Evolutionary conservation across 2,113 vertebrate genomes (phyloP).

Genomic region (Empidonax traillii): DNA sequence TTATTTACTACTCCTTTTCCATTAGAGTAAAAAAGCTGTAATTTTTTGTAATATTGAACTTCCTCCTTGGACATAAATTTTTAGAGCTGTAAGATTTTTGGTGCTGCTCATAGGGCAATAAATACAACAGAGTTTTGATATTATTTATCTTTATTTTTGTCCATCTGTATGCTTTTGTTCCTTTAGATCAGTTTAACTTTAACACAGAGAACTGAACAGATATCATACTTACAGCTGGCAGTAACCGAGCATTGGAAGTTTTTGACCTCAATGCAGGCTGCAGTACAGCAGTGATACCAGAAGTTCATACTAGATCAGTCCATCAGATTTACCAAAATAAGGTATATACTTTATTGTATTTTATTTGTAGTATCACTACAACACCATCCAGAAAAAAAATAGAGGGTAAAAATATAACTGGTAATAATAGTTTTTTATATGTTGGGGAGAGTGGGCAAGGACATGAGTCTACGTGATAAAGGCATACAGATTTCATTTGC

Average conservation of each 20-base stretch:
- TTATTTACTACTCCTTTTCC: not conserved
- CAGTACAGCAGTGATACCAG: slow-evolving; percentile 72
- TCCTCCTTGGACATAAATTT: not conserved
- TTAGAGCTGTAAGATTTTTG: not conserved
- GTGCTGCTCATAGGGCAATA: not conserved
- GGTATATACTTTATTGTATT: slow-evolving; percentile 57
- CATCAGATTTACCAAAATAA: slow-evolving; percentile 89
- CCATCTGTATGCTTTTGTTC: not conserved
- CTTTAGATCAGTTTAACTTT: slow-evolving; percentile 33
- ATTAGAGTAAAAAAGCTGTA: not conserved
- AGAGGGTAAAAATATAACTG: not conserved
- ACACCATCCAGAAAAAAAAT: not conserved
- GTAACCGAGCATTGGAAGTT: slow-evolving; percentile 80
- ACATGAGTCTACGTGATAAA: not conserved
- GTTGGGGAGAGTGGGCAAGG: not conserved
- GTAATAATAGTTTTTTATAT: not conserved
- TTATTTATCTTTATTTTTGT: not conserved
- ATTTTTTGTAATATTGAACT: not conserved
- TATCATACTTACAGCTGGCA: slow-evolving; percentile 79
- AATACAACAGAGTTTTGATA: not conserved
- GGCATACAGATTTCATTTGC: not conserved
- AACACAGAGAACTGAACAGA: slow-evolving; percentile 70
- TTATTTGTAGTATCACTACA: not conserved
- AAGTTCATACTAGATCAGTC: slow-evolving; percentile 79
- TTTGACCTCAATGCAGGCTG: slow-evolving; percentile 84